phyloP scores from a whole-genome alignment of 2,888 invertebrate genomes.

The Melitaea athalia region DNA sequence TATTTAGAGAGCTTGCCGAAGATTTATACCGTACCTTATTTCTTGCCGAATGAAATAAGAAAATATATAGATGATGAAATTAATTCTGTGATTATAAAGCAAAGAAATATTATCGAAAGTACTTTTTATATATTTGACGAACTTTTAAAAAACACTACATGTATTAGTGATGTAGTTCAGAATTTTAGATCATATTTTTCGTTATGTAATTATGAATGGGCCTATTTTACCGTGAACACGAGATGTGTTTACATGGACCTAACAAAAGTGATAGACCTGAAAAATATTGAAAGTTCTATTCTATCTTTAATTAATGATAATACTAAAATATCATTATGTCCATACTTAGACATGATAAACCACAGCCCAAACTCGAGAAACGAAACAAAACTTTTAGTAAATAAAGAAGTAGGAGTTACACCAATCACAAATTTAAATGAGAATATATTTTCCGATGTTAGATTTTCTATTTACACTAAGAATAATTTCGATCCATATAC shows the following conservation, averaged over 20 bases:
- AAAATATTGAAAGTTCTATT: constrained; percentile 65
- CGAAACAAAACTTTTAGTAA: constrained; percentile 68
- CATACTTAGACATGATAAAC: constrained; percentile 95
- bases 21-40: constrained; percentile 86
- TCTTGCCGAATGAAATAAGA: constrained; percentile 82
- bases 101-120: constrained; percentile 73
- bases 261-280: constrained; percentile 68
- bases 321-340: constrained; percentile 89
- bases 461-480: constrained; percentile 76
- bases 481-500: constrained; percentile 83
- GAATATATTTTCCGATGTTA: constrained; percentile 64
- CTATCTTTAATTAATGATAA: constrained; percentile 79
- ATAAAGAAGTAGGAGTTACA: constrained; percentile 59
- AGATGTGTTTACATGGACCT: constrained; percentile 89
- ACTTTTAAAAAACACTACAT: constrained; percentile 63
- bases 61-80: constrained; percentile 82
- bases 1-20: constrained; percentile 88
- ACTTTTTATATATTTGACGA: constrained; percentile 72
- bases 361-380: constrained; percentile 86
- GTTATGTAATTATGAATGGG: constrained; percentile 86
- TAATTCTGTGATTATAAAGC: constrained; percentile 73
- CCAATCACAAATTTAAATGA: constrained; percentile 55
- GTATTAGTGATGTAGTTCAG: constrained; percentile 67
- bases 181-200: constrained; percentile 70
- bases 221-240: constrained; percentile 92